Evolutionary conservation across 92 coral and sea anemone species (phyloP), one percentile per base, ranked within the genome.

Genomic region (Hydrozoanthus gracilis): DNA sequence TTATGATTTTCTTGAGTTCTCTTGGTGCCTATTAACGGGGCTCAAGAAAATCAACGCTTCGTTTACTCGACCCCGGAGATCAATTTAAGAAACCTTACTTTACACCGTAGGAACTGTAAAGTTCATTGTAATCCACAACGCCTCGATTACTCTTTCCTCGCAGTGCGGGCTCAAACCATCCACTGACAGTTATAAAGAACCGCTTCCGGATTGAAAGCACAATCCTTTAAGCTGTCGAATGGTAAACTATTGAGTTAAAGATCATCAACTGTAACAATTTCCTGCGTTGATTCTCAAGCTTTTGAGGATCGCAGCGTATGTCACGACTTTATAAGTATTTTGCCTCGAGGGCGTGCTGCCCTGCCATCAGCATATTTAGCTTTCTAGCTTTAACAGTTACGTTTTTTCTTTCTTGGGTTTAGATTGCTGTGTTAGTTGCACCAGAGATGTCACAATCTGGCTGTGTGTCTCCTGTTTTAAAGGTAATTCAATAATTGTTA

Each of bases 391-490:
- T 27, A 27, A 4, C 48, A 14, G 13, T 8, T 67, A 5, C 17
- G 35, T 4, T 16, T 9, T 27, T 68, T 68, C 9, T 68, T 68
- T 35, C 5, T 8, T 68, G 44, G 73, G 27, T 68, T 35, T 8
- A 35, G 9, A 35, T 35, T 35, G 44, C 39, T 4, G 27, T 68
- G 73, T 45, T 8, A 68, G 9, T 35, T 48, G 44, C 44, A 27
- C 73, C 44, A 18, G 73, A 35, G 73, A 68, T 68, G 73, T 68
- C 73, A 68, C 15, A 68, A 7, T 35, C 73, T 7, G 27, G 73
- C n/a, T 68, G 48, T 4, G 10, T 10, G 44, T 27, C 73, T 35
- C 73, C 39, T 17, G 1, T 6, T 12, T 35, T 9, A 68, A 20
- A 18, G 27, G 72, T 67, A 67, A 67, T 67, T 20, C 8, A 18